Percentiles rank a stretch among this genome's conserved stretches.
phyloP scores from a whole-genome alignment of 2,888 invertebrate species.

The Enoplolaimus lenunculus region DNA sequence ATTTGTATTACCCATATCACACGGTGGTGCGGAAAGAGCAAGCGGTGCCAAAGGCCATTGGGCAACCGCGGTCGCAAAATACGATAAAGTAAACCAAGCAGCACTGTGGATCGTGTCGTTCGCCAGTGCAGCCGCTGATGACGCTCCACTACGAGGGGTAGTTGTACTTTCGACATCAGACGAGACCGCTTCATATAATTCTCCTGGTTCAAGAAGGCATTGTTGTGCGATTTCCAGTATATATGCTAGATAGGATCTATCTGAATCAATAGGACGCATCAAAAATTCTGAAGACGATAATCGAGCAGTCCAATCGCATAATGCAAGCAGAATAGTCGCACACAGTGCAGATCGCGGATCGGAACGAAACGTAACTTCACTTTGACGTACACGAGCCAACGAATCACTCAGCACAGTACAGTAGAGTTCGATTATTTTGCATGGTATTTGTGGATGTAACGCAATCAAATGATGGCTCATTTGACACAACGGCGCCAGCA shows the following conservation, averaged over 20 bases:
- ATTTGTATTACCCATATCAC: neutral
- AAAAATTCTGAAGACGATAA: neutral
- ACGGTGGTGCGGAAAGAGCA: neutral
- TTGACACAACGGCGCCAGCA: neutral
- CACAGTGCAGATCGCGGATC: neutral
- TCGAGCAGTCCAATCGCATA: slow-evolving; percentile 6
- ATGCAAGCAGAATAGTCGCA: neutral
- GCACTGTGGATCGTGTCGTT: neutral
- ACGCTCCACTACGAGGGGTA: slow-evolving; percentile 20
- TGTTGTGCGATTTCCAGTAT: neutral
- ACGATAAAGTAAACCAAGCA: neutral
- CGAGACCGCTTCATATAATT: neutral
- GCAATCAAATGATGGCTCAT: neutral
- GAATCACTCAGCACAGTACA: neutral
- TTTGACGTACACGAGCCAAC: neutral
- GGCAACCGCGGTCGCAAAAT: neutral
- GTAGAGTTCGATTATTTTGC: slow-evolving; percentile 12
- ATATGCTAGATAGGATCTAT: neutral
- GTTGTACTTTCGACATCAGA: slow-evolving; percentile 21
- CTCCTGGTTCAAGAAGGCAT: neutral
- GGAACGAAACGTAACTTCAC: neutral
- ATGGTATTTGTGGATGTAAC: slow-evolving; percentile 8
- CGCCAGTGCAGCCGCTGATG: slow-evolving; percentile 16
- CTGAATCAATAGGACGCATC: neutral
- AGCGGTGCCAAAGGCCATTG: slow-evolving; percentile 9